Conservation (phyloP, 2,888 invertebrate species). For the Lysandra bellargus region DNA sequence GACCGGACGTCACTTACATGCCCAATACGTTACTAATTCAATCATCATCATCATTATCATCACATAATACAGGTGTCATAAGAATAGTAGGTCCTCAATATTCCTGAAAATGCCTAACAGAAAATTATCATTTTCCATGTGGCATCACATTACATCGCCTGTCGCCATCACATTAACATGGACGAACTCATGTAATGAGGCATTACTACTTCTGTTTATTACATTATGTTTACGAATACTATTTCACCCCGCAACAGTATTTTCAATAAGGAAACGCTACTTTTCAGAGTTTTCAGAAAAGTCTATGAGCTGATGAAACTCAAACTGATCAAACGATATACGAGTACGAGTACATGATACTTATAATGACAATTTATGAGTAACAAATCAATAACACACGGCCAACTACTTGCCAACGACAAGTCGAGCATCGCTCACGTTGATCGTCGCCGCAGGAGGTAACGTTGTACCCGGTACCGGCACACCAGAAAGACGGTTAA, state of each 20-base stretch:
- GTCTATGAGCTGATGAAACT: too few relatives aligned
- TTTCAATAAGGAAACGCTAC: too few relatives aligned
- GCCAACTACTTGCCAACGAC: background rate
- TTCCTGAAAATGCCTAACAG: background rate
- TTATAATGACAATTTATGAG: background rate
- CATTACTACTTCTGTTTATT: too few relatives aligned
- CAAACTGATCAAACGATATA: too few relatives aligned
- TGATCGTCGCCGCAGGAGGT: background rate
- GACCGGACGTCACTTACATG: conserved; percentile 71
- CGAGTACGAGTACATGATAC: too few relatives aligned
- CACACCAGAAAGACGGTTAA: background rate
- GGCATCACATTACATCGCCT: too few relatives aligned
- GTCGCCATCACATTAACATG: too few relatives aligned
- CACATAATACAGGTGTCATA: background rate
- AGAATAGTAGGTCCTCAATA: background rate
- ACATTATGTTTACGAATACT: too few relatives aligned
- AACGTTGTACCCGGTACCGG: background rate
- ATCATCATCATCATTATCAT: background rate
- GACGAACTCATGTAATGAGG: too few relatives aligned
- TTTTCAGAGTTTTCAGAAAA: too few relatives aligned
- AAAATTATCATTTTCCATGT: too few relatives aligned
- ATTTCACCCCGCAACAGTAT: too few relatives aligned
- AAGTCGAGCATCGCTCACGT: background rate
- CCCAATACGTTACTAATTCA: conserved; percentile 53
- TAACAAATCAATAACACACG: conserved; percentile 2